Evolutionary conservation across 1,140 invertebrate genomes (phyloP), one percentile per base, ranked within the genome.

Genomic region (Drosophila micromelanica): DNA sequence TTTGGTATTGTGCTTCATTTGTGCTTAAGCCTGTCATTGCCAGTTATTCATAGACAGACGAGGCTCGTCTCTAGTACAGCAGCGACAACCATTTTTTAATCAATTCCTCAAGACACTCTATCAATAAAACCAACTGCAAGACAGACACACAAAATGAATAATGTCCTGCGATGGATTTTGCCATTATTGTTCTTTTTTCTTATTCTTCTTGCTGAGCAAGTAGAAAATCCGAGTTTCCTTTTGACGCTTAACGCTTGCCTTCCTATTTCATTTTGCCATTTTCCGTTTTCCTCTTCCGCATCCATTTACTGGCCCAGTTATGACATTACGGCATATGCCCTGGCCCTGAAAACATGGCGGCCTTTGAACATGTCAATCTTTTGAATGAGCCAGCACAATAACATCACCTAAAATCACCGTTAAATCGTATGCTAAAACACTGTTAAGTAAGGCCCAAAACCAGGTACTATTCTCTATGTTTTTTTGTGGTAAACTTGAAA

Each of bases 221-320:
- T 78, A 76, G 79, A 89, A 89, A 89, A 89, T 89, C 59, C 38
- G 79, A 79, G 80, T 74, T 82, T 79, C 76, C 79, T 76, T 76
- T 87, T 72, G 45, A 38, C 56, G 54, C 11, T 37, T 32, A 20
- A n/a, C 79, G 74, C 17, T 48, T 75, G 76, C 77, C 54, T 80
- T 78, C 62, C 65, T 9, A 57, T 60, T 80, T 49, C 37, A 59
- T 61, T 73, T 68, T 59, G 3, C 23, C n/a, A 11, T 54, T 52
- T 37, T 13, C 54, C 38, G n/a, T 43, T 57, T 57, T 57, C 55
- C 40, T 45, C 12, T 45, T 57, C 54, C 40, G 55, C 9, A 17
- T 45, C 55, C 13, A 35, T 45, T 43, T 30, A 45, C 23, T 30
- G 23, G 8, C 40, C 23, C 55, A 17, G 55, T 57, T 57, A 57